Percentiles rank a stretch among this genome's conserved stretches.
Evolutionary conservation across 2,888 invertebrate genomes (phyloP).

Genomic region (Mactromeris polynyma): DNA sequence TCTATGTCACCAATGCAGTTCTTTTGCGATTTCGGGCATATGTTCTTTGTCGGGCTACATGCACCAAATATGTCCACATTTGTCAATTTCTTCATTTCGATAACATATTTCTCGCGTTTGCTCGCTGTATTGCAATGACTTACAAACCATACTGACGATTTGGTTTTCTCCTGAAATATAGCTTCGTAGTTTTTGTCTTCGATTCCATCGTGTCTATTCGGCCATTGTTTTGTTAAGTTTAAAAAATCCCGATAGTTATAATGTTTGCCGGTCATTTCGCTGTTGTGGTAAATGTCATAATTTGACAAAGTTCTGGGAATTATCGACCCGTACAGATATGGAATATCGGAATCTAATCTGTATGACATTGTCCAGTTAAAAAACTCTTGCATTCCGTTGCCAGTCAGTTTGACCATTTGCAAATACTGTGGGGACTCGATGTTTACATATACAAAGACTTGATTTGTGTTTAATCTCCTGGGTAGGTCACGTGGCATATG

Average conservation of each 20-base stretch:
- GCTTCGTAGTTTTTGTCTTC: constrained; percentile 33
- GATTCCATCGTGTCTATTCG: neutral
- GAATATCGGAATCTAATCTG: constrained; percentile 64
- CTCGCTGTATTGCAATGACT: constrained; percentile 63
- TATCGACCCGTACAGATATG: constrained; percentile 56
- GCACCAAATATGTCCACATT: constrained; percentile 61
- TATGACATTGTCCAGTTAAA: constrained; percentile 71
- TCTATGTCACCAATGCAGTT: neutral
- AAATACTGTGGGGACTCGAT: constrained; percentile 59
- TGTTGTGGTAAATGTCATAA: neutral
- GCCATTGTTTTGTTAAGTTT: neutral
- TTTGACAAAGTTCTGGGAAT: neutral
- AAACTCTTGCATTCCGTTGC: neutral
- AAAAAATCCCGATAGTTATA: neutral
- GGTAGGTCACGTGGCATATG: constrained; percentile 31
- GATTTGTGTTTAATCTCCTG: constrained; percentile 11
- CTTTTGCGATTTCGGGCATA: neutral
- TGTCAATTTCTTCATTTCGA: constrained; percentile 35
- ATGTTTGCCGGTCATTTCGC: neutral
- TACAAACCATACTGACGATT: constrained; percentile 53
- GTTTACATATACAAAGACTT: constrained; percentile 52
- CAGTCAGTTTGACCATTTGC: neutral
- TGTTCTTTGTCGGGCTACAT: constrained; percentile 49
- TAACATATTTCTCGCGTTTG: constrained; percentile 56
- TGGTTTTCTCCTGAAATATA: constrained; percentile 44